Percentiles rank a stretch among this genome's conserved stretches.
Evolutionary conservation across 2,888 invertebrate genomes (phyloP).

Genomic region (Crioceris asparagi): DNA sequence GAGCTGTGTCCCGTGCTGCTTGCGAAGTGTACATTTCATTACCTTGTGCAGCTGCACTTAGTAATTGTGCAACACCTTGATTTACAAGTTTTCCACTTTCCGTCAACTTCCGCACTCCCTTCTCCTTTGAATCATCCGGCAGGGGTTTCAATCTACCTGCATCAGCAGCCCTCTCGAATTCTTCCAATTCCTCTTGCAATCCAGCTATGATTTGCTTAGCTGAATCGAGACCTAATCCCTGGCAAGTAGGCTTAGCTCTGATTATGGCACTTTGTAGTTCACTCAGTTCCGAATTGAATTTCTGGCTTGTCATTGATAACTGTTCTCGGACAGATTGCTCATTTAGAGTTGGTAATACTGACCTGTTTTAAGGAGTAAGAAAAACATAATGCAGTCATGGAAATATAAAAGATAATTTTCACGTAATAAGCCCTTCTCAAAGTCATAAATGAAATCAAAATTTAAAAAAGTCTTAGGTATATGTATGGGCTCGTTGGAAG

Average conservation of each 20-base stretch:
- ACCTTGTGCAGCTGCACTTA: slow-evolving; percentile 74
- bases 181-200: slow-evolving; percentile 71
- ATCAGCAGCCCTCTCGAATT: slow-evolving; percentile 65
- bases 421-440: too few species aligned
- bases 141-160: slow-evolving; percentile 64
- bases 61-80: slow-evolving; percentile 72
- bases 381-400: neutral
- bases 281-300: slow-evolving; percentile 46
- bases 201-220: slow-evolving; percentile 74
- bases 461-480: neutral
- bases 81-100: slow-evolving; percentile 65
- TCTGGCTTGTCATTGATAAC: slow-evolving; percentile 59
- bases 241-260: slow-evolving; percentile 47
- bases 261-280: slow-evolving; percentile 35
- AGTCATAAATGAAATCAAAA: too few species aligned
- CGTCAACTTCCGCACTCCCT: slow-evolving; percentile 47
- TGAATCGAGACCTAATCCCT: slow-evolving; percentile 74
- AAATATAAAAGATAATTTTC: too few species aligned
- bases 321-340: slow-evolving; percentile 70
- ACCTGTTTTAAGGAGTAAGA: slow-evolving; percentile 38
- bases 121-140: slow-evolving; percentile 56
- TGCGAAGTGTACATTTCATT: slow-evolving; percentile 72
- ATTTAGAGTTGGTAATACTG: slow-evolving; percentile 70
- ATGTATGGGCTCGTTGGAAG: neutral
- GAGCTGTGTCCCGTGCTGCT: slow-evolving; percentile 72